Evolutionary conservation across 2,888 invertebrate species (phyloP), one percentile per base, ranked within the genome.

Genomic region (Branchellion lobata): DNA sequence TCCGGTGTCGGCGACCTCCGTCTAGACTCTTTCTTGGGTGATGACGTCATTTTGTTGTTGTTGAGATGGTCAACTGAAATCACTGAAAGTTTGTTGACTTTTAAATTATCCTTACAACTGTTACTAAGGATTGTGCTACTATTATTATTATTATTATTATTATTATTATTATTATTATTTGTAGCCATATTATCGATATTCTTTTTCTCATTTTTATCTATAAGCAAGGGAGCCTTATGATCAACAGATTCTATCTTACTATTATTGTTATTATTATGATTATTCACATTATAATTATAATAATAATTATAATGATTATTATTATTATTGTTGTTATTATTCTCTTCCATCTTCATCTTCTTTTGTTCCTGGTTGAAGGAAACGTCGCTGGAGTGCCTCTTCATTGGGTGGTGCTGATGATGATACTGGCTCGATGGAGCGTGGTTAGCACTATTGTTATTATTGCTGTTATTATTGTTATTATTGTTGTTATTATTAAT

Each of bases 1-100:
- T 77, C 77, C 2, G 77, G 77, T 11, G 77, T 77, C 34, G 77
- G 77, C 14, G 77, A 77, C 34, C 77, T 61, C 14, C 40, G 47
- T 36, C 61, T 77, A 40, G 2, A 2, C 24, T 29, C 33, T 8
- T 53, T 61, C 33, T 47, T 69, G 8, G 34, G 34, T n/a, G 51
- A 53, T 1, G n/a, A 29, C 14, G 51, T 3, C 14, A n/a, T 31
- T 3, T 29, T 34, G 61, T 2, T 65, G n/a, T 65, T 65, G 65
- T 65, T 65, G 27, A 5, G n/a, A n/a, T n/a, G 11, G 65, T n/a
- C 65, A 8, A 24, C 24, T 8, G n/a, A 65, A n/a, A 24, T 65
- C 11, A 8, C 29, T n/a, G n/a, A n/a, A n/a, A n/a, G n/a, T n/a
- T n/a, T n/a, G n/a, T 5, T 65, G 24, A n/a, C 21, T 27, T 65